phyloP scores from a whole-genome alignment of 2,113 vertebrate species.

The Colius striatus region DNA sequence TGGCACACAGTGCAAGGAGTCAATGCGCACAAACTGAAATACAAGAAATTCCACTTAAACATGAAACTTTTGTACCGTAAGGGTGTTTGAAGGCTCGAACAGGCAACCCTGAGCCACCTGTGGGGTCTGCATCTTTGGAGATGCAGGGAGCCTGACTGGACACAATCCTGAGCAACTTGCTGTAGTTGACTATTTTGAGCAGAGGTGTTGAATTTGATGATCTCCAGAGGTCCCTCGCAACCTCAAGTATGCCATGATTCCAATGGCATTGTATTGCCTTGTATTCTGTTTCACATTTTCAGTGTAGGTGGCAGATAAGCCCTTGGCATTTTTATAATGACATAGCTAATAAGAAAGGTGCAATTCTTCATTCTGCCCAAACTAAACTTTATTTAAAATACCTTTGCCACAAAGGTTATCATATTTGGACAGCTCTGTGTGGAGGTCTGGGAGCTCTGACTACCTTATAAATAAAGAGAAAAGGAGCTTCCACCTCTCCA shows the following conservation, averaged over 20 bases:
- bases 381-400: background rate
- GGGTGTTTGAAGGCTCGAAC: background rate
- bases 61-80: background rate
- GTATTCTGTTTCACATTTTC: background rate
- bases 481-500: background rate
- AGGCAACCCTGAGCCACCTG: background rate
- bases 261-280: background rate
- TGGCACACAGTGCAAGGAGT: background rate
- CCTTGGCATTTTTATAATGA: background rate
- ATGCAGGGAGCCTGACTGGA: background rate
- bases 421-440: background rate
- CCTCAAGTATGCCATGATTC: background rate
- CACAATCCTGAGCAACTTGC: background rate
- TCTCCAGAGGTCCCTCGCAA: background rate
- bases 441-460: background rate
- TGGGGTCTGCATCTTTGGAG: background rate
- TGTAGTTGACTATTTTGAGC: background rate
- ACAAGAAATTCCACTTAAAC: background rate
- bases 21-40: background rate
- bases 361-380: background rate
- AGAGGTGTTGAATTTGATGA: background rate
- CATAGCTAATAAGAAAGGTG: background rate
- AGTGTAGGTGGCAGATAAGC: background rate
- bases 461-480: background rate
- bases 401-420: background rate